These are phyloP conservation scores for Microcebus lehilahytsara DNA, from an alignment of 2,113 vertebrate genomes.

Conservation along the genomic window DNA sequence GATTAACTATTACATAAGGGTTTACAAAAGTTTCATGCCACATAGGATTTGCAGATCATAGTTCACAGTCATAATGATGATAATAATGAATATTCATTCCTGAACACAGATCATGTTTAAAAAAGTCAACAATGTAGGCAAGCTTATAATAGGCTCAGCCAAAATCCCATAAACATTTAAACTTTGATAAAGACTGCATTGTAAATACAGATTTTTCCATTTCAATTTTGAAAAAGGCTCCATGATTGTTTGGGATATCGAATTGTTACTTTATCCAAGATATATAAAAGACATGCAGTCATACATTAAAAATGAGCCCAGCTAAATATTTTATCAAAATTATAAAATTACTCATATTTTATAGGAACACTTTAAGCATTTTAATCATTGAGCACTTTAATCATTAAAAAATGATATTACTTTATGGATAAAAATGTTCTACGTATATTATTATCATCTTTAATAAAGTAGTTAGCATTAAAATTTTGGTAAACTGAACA, in stretches of 20 bases:
- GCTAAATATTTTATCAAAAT: conserved; percentile 51
- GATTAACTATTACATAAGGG: background rate
- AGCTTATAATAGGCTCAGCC: background rate
- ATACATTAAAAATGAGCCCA: conserved; percentile 17
- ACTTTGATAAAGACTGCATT: conserved; percentile 30
- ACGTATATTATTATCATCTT: conserved; percentile 4
- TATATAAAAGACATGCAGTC: background rate
- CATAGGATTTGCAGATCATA: background rate
- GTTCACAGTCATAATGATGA: background rate
- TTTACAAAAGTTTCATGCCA: conserved; percentile 43
- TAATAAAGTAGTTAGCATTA: conserved; percentile 27
- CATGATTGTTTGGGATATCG: conserved; percentile 16
- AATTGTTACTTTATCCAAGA: conserved; percentile 34
- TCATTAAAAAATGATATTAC: conserved; percentile 9
- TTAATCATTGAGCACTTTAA: too few relatives aligned
- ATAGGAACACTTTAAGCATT: background rate
- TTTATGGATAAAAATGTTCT: conserved; percentile 5
- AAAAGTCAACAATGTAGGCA: conserved; percentile 38
- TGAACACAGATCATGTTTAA: background rate
- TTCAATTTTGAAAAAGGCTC: conserved; percentile 46
- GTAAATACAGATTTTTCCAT: conserved; percentile 49
- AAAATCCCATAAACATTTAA: conserved; percentile 48
- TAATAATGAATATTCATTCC: conserved; percentile 40
- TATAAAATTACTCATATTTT: conserved; percentile 42
- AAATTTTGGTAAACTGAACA: conserved; percentile 1